A percentile compares a stretch with the other conserved stretches of the same genome.
Evolutionary conservation across 2,113 vertebrate species (phyloP).

Genomic region (Atherinomorus stipes): DNA sequence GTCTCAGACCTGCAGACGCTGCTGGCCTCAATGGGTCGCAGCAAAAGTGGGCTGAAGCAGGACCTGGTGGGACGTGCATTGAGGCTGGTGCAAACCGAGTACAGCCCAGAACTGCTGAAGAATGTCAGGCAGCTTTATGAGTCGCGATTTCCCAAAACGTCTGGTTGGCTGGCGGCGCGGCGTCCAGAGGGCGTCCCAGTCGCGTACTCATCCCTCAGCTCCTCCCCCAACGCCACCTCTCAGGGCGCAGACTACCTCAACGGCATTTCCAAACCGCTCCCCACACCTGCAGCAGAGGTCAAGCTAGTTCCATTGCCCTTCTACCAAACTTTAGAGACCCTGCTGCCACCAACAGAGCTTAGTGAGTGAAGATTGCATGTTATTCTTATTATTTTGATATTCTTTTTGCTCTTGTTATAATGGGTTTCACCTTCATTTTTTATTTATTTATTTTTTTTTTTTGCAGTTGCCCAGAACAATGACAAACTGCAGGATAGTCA

Average conservation of each 20-base stretch:
- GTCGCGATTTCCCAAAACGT: constrained; percentile 92
- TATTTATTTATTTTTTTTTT: background rate
- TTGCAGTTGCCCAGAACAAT: constrained; percentile 92
- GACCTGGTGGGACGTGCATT: constrained; percentile 96
- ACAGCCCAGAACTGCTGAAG: constrained; percentile 97
- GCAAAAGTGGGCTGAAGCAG: constrained; percentile 98
- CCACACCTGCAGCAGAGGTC: constrained; percentile 86
- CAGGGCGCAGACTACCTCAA: constrained; percentile 95
- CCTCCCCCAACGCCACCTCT: constrained; percentile 80
- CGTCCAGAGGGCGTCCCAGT: constrained; percentile 86
- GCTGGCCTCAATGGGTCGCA: constrained; percentile 97
- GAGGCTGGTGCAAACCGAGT: constrained; percentile 96
- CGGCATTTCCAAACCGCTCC: constrained; percentile 86
- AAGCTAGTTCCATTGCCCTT: constrained; percentile 95
- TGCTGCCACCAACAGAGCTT: constrained; percentile 93
- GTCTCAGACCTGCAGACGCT: constrained; percentile 99
- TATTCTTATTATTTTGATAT: background rate
- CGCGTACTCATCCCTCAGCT: constrained; percentile 82
- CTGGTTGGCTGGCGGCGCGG: constrained; percentile 75
- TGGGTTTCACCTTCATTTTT: constrained; percentile 1
- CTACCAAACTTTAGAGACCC: constrained; percentile 94
- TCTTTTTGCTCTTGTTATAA: background rate
- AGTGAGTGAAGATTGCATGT: constrained; percentile 82
- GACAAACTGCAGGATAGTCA: constrained; percentile 98
- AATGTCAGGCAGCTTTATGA: constrained; percentile 98